A percentile compares a stretch with the other conserved stretches of the same genome.
Conservation (phyloP, 2,888 invertebrate species). For the Tineola bisselliella region DNA sequence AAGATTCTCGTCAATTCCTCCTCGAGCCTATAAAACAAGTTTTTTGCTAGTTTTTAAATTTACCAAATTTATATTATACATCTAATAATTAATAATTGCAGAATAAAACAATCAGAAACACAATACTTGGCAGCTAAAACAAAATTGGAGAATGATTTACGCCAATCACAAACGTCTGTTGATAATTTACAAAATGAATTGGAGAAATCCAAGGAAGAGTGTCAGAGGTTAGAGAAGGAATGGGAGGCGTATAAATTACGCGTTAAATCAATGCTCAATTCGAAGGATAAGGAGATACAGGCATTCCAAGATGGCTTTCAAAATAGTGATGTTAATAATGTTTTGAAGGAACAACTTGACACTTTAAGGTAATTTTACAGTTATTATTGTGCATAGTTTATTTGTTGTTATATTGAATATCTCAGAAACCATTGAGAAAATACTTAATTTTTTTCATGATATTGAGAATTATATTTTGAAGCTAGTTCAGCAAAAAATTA, state of each 20-base stretch:
- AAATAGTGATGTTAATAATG: slow-evolving; percentile 39
- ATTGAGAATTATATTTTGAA: no score
- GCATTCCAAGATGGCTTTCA: slow-evolving; percentile 36
- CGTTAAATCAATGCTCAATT: slow-evolving; percentile 48
- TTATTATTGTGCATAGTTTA: no score
- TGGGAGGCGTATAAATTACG: slow-evolving; percentile 56
- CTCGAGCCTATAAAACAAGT: no score
- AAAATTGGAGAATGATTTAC: slow-evolving; percentile 44
- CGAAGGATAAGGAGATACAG: slow-evolving; percentile 50
- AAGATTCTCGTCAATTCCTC: no score
- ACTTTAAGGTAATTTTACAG: slow-evolving; percentile 47
- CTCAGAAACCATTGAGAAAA: no score
- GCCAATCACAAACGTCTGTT: slow-evolving; percentile 42
- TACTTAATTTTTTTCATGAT: no score
- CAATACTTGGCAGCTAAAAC: slow-evolving; percentile 17
- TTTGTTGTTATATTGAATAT: no score
- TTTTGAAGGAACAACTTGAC: slow-evolving; percentile 41
- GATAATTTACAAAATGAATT: slow-evolving; percentile 35
- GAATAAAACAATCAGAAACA: slow-evolving; percentile 30
- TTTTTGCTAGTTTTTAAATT: no score
- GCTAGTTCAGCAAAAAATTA: no score
- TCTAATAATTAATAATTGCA: slow-evolving; percentile 21
- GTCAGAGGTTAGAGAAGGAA: slow-evolving; percentile 43
- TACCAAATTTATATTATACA: no score
- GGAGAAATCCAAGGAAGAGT: slow-evolving; percentile 38